phyloP scores from a whole-genome alignment of 2,113 vertebrate species.

The Proteles cristata region DNA sequence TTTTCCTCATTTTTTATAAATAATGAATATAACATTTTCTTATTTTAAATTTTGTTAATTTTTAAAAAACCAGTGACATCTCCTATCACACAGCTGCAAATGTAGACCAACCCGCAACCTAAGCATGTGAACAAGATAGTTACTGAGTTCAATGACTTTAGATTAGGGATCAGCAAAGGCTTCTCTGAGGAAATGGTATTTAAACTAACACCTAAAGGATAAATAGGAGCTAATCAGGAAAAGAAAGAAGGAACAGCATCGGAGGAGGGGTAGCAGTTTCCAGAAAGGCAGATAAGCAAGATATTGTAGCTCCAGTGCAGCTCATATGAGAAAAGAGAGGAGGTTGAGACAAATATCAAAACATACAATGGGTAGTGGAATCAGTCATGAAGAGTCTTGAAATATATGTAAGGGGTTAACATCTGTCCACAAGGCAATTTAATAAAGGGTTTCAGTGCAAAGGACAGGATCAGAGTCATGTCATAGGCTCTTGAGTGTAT shows the following conservation, averaged over 20 bases:
- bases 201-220: neutral
- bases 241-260: neutral
- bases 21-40: neutral
- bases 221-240: neutral
- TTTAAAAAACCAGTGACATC: conserved; percentile 19
- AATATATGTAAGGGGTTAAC: neutral
- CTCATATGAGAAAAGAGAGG: neutral
- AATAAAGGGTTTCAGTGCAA: neutral
- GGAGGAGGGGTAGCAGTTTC: neutral
- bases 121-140: neutral
- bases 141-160: neutral
- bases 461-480: neutral
- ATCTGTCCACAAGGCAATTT: neutral
- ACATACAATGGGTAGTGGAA: neutral
- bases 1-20: conserved; percentile 25
- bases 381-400: neutral
- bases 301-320: neutral
- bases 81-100: neutral
- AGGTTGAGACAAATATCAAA: neutral
- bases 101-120: neutral
- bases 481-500: too few species aligned
- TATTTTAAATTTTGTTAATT: conserved; percentile 20
- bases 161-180: neutral
- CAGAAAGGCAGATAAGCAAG: neutral
- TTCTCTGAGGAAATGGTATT: neutral